Percentiles rank a stretch among this genome's conserved stretches.
These are phyloP conservation scores for Etheostoma spectabile DNA, from an alignment of 2,113 vertebrate genomes.

Conservation along the genomic window DNA sequence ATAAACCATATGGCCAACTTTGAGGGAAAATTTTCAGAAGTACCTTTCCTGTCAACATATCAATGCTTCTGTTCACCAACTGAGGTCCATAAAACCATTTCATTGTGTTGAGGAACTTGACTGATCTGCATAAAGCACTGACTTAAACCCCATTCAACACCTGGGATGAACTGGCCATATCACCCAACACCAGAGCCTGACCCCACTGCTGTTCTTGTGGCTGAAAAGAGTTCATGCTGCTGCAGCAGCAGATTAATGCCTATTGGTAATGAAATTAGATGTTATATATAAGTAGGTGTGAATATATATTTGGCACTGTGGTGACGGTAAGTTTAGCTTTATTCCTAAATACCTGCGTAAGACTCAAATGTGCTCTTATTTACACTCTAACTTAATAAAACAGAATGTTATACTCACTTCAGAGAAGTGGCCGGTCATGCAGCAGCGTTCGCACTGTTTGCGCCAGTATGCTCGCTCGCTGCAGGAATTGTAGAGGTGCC, in stretches of 20 bases:
- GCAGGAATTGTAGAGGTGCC: slow-evolving; percentile 86
- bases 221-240: background rate
- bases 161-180: background rate
- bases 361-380: background rate
- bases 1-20: background rate
- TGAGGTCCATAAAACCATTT: background rate
- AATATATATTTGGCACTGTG: background rate
- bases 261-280: too few relatives aligned
- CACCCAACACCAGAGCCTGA: background rate
- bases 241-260: background rate
- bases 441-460: slow-evolving; percentile 91
- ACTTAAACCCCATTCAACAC: background rate
- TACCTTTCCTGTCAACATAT: background rate
- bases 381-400: background rate
- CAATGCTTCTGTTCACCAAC: background rate
- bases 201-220: background rate
- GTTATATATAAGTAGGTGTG: background rate
- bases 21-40: background rate
- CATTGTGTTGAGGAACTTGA: background rate
- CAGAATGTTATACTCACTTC: slow-evolving; percentile 88
- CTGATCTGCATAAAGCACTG: background rate
- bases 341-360: background rate
- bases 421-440: slow-evolving; percentile 91
- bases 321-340: background rate
- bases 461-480: slow-evolving; percentile 87